Conservation (phyloP, 2,113 vertebrate species). For the Delphinus delphis region DNA sequence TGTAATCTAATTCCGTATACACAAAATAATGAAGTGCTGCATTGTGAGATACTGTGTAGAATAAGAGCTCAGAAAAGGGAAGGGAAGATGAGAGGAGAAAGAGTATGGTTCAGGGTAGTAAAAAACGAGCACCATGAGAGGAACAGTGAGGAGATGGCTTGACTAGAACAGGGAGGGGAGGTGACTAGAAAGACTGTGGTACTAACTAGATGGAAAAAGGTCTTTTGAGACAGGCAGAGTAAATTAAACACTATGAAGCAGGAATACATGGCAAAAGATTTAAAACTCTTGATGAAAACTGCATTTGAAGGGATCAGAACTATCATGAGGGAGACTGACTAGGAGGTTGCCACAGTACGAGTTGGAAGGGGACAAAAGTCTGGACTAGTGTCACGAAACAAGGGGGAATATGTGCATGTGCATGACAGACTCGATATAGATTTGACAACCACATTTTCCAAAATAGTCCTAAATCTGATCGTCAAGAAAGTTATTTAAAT, state of each 20-base stretch:
- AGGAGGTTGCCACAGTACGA: background rate
- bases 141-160: background rate
- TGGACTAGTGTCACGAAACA: background rate
- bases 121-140: background rate
- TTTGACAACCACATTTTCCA: background rate
- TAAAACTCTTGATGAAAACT: background rate
- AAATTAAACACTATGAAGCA: background rate
- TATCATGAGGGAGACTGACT: background rate
- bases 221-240: background rate
- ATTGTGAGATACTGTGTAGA: background rate
- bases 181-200: background rate
- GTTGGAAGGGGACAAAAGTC: background rate
- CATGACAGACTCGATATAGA: background rate
- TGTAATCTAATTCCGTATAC: background rate
- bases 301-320: background rate
- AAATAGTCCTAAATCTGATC: background rate
- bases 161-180: background rate
- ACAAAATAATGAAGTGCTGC: background rate
- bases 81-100: background rate
- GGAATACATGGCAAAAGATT: background rate
- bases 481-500: conserved; percentile 44
- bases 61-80: background rate
- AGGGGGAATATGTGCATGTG: background rate
- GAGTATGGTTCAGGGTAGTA: background rate
- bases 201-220: background rate